These are phyloP conservation scores for Hippocampus guttulatus DNA, from an alignment of 2,113 vertebrate species.

Conservation along the genomic window DNA sequence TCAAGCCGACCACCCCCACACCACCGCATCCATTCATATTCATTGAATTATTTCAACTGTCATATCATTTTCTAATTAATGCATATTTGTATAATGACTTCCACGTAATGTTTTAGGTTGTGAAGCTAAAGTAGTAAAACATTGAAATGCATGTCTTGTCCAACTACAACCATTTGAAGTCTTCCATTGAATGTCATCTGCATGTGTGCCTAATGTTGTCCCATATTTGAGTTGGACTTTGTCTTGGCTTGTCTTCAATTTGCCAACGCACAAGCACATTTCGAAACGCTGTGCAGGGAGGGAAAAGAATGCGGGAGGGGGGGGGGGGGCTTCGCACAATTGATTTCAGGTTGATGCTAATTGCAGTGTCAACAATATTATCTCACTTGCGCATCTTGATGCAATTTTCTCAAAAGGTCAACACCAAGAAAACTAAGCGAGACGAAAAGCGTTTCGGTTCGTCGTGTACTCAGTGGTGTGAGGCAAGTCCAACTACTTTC, in stretches of 20 bases:
- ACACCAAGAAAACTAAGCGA: not conserved
- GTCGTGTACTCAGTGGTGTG: not conserved
- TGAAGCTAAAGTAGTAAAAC: not conserved
- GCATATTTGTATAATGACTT: too few relatives aligned
- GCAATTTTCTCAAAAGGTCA: not conserved
- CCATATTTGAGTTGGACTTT: not conserved
- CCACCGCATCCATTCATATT: not conserved
- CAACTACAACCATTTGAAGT: too few relatives aligned
- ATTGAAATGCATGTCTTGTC: not conserved
- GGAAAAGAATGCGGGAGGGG: too few relatives aligned
- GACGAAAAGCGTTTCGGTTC: not conserved
- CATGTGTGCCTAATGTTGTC: not conserved
- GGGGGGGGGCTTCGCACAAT: not conserved
- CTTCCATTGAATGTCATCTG: not conserved
- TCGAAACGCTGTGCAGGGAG: too few relatives aligned
- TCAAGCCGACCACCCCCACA: not conserved
- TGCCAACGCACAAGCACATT: not conserved
- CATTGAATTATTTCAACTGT: not conserved
- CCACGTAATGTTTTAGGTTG: too few relatives aligned
- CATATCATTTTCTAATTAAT: too few relatives aligned
- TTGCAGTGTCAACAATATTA: not conserved
- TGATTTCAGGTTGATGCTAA: not conserved
- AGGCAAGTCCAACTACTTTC: not conserved
- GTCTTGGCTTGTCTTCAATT: not conserved
- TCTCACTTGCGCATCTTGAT: not conserved